These are phyloP conservation scores for Sorex fumeus DNA, from an alignment of 2,113 vertebrate genomes.

Conservation along the genomic window DNA sequence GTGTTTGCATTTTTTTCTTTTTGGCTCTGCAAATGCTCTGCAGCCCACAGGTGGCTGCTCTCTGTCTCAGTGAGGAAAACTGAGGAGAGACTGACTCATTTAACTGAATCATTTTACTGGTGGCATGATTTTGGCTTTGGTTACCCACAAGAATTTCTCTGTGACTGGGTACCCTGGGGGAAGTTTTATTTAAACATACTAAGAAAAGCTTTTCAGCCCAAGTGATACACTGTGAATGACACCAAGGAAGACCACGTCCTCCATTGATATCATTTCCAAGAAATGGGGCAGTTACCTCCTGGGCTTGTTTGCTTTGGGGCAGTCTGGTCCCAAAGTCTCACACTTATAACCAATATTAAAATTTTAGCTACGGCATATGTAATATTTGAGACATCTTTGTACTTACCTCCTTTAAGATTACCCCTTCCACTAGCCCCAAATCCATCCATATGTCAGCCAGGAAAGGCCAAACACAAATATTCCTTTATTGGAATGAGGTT, in stretches of 20 bases:
- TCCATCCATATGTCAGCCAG: not conserved
- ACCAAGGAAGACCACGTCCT: not conserved
- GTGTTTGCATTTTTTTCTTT: conserved; percentile 63
- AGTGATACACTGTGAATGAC: conserved; percentile 57
- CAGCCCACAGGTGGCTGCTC: conserved; percentile 22
- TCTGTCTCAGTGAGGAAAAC: conserved; percentile 21
- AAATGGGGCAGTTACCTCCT: conserved; percentile 6
- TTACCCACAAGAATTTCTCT: conserved; percentile 71
- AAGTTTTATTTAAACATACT: conserved; percentile 61
- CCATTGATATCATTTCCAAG: conserved; percentile 21
- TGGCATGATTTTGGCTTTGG: conserved; percentile 52
- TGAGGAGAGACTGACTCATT: conserved; percentile 64
- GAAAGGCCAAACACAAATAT: not conserved
- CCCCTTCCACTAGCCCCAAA: too few species aligned
- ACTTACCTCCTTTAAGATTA: not conserved
- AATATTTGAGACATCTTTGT: not conserved
- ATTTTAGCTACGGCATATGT: not conserved
- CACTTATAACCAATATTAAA: conserved; percentile 4
- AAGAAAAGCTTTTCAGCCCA: conserved; percentile 36
- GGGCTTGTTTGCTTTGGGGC: too few species aligned
- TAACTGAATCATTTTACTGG: conserved; percentile 65
- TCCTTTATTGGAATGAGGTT: conserved; percentile 3
- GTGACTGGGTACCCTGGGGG: not conserved
- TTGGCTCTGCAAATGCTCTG: not conserved
- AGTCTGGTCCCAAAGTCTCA: not conserved